Base-by-base conservation (phyloP, 2,113 vertebrate genomes). In the Corydoras sp. region DNA sequence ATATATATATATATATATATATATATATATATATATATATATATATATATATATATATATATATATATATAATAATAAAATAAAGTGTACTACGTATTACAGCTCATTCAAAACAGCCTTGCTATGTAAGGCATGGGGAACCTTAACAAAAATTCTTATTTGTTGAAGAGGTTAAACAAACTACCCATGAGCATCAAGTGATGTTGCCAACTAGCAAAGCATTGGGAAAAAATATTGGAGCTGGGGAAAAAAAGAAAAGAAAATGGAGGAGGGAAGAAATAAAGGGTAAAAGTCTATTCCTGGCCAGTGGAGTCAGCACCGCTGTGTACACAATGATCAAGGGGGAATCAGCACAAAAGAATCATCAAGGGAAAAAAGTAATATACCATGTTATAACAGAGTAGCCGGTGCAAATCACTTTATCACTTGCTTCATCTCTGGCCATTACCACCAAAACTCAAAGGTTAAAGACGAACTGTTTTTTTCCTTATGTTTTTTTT, bases 241-340 rank as follows among this genome's bases (percentile, higher is more conserved):
- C 69, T 48, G 31, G 32, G 55, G 13, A 62, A 63, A 64, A 9
- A 51, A 4, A 35, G 35, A 2, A 2, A 43, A 43, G 2, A 43
- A 43, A 43, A 8, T 43, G 35, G 35, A 43, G 7, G 7, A 43
- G 7, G 35, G 35, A 8, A 43, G 35, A 43, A 43, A 43, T 43
- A 43, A 43, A 43, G 35, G 35, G 35, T 43, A 43, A 2, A 13
- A 55, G 31, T 51, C 43, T 73, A 35, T 51, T 60, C 48, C 48
- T 61, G 49, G 60, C 48, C 58, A 53, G 49, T 62, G 13, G 14
- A 55, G 58, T 68, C 72, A 68, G 72, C 58, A 68, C 50, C 24
- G 50, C 35, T 49, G 31, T 62, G 49, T 55, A 62, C 56, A 30
- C 13, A 69, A 50, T 9, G 29, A 35, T 59, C 48, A n/a, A 10